A percentile compares a stretch with the other conserved stretches of the same genome.
These are phyloP conservation scores for Atta cephalotes DNA, from an alignment of 1,140 invertebrate genomes.

Conservation along the genomic window DNA sequence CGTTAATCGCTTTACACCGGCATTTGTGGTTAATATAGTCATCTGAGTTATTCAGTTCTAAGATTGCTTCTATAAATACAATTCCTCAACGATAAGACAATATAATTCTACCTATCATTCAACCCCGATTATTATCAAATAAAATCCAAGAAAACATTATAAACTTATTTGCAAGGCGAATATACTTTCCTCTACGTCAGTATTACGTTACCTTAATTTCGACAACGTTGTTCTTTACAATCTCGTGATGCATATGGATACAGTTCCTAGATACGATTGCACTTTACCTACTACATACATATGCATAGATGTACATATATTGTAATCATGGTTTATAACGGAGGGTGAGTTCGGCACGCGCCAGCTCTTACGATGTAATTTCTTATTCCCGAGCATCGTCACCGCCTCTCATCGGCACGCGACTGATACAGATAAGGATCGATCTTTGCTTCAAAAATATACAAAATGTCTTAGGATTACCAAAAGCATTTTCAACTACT, in stretches of 20 bases:
- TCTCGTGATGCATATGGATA: conserved; percentile 73
- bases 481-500: background rate
- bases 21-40: background rate
- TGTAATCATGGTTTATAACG: conserved; percentile 38
- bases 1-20: background rate
- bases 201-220: conserved; percentile 66
- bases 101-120: conserved; percentile 10
- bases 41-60: background rate
- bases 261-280: conserved; percentile 39
- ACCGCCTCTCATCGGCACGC: conserved; percentile 71
- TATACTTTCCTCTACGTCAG: conserved; percentile 18
- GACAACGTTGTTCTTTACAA: conserved; percentile 70
- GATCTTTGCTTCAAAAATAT: conserved; percentile 42
- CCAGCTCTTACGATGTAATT: conserved; percentile 69
- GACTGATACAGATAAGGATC: conserved; percentile 65
- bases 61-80: conserved; percentile 8
- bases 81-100: background rate
- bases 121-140: conserved; percentile 3
- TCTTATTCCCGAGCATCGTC: conserved; percentile 71
- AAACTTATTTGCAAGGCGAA: conserved; percentile 54
- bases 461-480: conserved; percentile 17
- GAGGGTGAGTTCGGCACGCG: conserved; percentile 66
- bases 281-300: conserved; percentile 9
- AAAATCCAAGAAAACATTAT: conserved; percentile 52
- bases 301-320: conserved; percentile 25